phyloP scores from a whole-genome alignment of 2,888 invertebrate species.

The Volucella inanis region DNA sequence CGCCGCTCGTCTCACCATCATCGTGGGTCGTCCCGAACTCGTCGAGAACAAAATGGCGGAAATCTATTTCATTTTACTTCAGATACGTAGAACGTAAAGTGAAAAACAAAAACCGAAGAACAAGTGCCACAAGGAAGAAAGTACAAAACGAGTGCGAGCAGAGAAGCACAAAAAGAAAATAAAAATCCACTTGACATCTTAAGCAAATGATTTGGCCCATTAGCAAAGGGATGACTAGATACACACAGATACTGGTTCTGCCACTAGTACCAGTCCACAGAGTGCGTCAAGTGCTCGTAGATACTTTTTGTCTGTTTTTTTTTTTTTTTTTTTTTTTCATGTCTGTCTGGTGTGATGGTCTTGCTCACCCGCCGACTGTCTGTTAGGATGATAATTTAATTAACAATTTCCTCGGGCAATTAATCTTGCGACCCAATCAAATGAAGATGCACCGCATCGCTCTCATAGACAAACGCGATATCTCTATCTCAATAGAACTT shows the following conservation, averaged over 20 bases:
- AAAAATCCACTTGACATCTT: constrained; percentile 73
- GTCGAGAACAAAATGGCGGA: constrained; percentile 69
- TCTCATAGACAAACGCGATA: constrained; percentile 44
- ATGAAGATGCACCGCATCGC: constrained; percentile 68
- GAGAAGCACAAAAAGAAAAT: constrained; percentile 28
- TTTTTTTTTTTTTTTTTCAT: not conserved
- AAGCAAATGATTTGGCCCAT: constrained; percentile 74
- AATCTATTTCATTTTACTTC: constrained; percentile 58
- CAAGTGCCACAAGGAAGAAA: constrained; percentile 49
- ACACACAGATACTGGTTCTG: constrained; percentile 2
- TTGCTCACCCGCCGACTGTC: constrained; percentile 69
- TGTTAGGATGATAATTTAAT: constrained; percentile 79
- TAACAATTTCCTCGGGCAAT: constrained; percentile 81
- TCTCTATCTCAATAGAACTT: constrained; percentile 53
- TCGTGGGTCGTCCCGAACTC: constrained; percentile 66
- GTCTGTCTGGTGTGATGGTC: constrained; percentile 37
- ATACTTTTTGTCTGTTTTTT: constrained; percentile 32
- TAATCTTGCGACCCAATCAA: constrained; percentile 78
- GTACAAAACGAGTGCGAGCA: not conserved
- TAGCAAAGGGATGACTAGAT: constrained; percentile 62
- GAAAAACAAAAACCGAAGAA: constrained; percentile 13
- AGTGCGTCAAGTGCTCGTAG: constrained; percentile 66
- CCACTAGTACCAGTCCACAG: constrained; percentile 29
- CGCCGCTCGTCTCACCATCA: constrained; percentile 62
- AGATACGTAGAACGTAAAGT: not conserved